These are phyloP conservation scores for Valencia hispanica DNA, from an alignment of 2,797 vertebrate genomes.

Conservation along the genomic window DNA sequence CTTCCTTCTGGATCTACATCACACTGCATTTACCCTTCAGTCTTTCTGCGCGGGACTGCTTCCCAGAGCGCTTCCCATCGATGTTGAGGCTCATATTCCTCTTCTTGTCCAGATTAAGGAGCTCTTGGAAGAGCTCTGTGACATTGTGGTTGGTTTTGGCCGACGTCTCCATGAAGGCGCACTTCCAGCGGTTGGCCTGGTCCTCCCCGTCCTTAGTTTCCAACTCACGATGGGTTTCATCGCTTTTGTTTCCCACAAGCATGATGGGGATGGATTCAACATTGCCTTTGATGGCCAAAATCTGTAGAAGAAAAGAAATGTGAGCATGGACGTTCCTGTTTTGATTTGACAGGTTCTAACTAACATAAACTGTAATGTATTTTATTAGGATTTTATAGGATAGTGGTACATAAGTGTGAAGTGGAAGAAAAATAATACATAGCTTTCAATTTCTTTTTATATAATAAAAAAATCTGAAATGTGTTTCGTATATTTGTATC, in stretches of 20 bases:
- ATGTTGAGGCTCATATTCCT: conserved; percentile 95
- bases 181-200: conserved; percentile 94
- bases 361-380: not conserved
- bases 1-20: conserved; percentile 82
- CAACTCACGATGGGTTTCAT: conserved; percentile 94
- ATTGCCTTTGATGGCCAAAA: conserved; percentile 94
- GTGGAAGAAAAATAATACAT: no score
- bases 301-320: conserved; percentile 55
- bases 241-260: conserved; percentile 98
- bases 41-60: conserved; percentile 93
- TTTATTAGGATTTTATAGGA: not conserved
- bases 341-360: not conserved
- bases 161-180: conserved; percentile 98
- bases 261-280: conserved; percentile 95
- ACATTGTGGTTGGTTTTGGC: conserved; percentile 99
- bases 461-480: not conserved
- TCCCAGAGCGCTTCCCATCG: conserved; percentile 92
- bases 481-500: not conserved
- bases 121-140: conserved; percentile 97
- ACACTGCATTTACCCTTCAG: conserved; percentile 95
- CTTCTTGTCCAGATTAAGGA: conserved; percentile 95
- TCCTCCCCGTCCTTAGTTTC: conserved; percentile 92
- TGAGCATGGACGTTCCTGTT: not conserved
- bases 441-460: not conserved
- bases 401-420: not conserved